A percentile compares a stretch with the other conserved stretches of the same genome.
Evolutionary conservation across 2,113 vertebrate species (phyloP).

Genomic region (Picathartes gymnocephalus): DNA sequence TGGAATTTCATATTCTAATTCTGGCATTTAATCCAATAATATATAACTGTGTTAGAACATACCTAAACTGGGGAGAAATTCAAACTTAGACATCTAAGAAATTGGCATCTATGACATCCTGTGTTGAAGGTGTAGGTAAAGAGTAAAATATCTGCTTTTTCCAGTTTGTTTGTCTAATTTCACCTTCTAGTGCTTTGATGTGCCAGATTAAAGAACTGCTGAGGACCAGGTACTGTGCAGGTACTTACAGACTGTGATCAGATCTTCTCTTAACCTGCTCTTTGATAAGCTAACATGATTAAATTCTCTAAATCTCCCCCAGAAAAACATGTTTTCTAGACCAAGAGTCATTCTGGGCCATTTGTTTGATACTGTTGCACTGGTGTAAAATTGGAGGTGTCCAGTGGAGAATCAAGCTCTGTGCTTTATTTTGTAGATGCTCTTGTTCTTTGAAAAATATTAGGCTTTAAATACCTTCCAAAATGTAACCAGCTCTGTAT

Average conservation of each 20-base stretch:
- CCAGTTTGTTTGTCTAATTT: conserved; percentile 1
- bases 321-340: not conserved
- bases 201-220: conserved; percentile 25
- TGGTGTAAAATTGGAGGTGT: not conserved
- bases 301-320: not conserved
- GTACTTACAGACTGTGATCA: conserved; percentile 6
- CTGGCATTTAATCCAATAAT: not conserved
- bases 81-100: not conserved
- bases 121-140: not conserved
- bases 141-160: not conserved
- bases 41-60: not conserved
- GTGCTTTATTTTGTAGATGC: not conserved
- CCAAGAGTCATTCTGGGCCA: not conserved
- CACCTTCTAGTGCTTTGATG: not conserved
- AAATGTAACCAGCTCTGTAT: not conserved
- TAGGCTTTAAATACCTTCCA: not conserved
- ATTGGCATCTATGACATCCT: not conserved
- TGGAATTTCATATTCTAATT: not conserved
- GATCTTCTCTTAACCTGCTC: conserved; percentile 26
- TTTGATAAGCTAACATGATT: conserved; percentile 32
- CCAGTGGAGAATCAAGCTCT: not conserved
- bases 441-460: conserved; percentile 6
- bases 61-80: not conserved
- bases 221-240: not conserved
- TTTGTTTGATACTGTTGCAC: conserved; percentile 11